Percentiles rank a stretch among this genome's conserved stretches.
phyloP scores from a whole-genome alignment of 2,888 invertebrate genomes.

The Rotaria sp. region DNA sequence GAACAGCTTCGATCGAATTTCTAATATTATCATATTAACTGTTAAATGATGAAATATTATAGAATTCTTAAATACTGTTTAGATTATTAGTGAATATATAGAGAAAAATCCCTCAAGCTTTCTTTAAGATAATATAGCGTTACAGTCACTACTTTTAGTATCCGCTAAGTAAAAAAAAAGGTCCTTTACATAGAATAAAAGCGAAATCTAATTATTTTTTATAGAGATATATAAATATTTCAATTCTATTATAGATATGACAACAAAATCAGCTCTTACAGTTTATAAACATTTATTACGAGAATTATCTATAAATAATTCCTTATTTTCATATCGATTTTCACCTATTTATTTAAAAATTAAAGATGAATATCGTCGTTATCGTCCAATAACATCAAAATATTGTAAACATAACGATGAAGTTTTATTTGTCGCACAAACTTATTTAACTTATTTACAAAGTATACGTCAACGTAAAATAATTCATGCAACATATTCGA shows the following conservation, averaged over 20 bases:
- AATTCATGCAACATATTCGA: constrained; percentile 31
- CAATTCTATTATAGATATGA: neutral
- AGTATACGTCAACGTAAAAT: constrained; percentile 20
- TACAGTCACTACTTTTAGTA: too few species aligned
- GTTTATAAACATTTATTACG: neutral
- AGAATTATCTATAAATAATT: neutral
- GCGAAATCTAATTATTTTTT: too few species aligned
- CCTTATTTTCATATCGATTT: neutral
- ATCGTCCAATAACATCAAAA: constrained; percentile 17
- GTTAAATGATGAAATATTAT: too few species aligned
- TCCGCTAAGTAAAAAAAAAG: too few species aligned
- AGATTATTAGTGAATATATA: too few species aligned
- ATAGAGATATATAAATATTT: too few species aligned
- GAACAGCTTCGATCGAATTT: too few species aligned
- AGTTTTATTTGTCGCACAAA: constrained; percentile 33
- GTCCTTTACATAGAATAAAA: too few species aligned
- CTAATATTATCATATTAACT: too few species aligned
- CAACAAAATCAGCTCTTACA: neutral
- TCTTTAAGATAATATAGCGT: too few species aligned
- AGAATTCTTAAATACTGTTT: too few species aligned
- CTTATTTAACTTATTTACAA: constrained; percentile 32
- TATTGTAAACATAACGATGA: constrained; percentile 36
- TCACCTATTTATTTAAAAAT: neutral
- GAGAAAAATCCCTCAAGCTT: too few species aligned
- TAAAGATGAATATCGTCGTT: constrained; percentile 32